Conservation (phyloP, 1,140 invertebrate genomes). For the Pseudoatta argentina region DNA sequence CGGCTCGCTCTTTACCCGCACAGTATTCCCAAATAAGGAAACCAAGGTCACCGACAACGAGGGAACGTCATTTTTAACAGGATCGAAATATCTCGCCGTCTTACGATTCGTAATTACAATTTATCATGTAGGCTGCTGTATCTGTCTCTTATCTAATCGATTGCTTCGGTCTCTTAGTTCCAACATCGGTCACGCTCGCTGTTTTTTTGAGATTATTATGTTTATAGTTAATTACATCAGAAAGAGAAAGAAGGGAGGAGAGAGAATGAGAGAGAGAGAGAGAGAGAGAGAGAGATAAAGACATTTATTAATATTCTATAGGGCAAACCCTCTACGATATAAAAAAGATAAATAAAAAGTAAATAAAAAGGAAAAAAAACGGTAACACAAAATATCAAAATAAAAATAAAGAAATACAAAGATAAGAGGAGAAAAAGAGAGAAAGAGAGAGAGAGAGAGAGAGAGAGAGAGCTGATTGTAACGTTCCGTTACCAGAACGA, state of each 20-base stretch:
- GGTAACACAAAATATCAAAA: too few relatives aligned
- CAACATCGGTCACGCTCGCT: background rate
- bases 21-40: slow-evolving; percentile 29
- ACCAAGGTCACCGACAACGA: background rate
- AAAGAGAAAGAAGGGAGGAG: background rate
- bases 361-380: too few relatives aligned
- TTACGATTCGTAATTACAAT: slow-evolving; percentile 19
- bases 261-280: too few relatives aligned
- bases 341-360: too few relatives aligned
- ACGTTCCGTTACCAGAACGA: background rate
- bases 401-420: too few relatives aligned
- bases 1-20: slow-evolving; percentile 12
- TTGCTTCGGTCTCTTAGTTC: background rate
- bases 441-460: background rate
- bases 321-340: too few relatives aligned
- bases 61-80: slow-evolving; percentile 38
- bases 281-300: too few relatives aligned
- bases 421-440: background rate
- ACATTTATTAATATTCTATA: too few relatives aligned
- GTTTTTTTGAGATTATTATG: slow-evolving; percentile 23
- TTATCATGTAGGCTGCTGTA: background rate
- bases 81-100: slow-evolving; percentile 8
- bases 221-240: slow-evolving; percentile 28
- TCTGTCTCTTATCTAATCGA: slow-evolving; percentile 50
- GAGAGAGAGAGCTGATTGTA: background rate